Evolutionary conservation across 2,113 vertebrate species (phyloP).

Genomic region (Colistium nudipinnis): DNA sequence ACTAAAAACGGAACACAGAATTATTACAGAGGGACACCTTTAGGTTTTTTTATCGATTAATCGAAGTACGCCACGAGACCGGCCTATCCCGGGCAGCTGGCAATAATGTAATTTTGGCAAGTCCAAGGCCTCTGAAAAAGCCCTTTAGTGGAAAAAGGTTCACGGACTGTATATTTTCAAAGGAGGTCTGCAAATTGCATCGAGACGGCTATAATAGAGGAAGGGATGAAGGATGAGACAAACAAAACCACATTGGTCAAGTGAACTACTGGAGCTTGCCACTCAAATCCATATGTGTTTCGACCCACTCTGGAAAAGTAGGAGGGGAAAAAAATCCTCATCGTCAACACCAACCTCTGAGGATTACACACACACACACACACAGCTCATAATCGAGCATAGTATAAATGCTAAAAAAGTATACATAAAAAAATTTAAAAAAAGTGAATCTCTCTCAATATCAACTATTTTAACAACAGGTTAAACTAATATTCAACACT

Average conservation of each 20-base stretch:
- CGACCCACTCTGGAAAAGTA: slow-evolving; percentile 5
- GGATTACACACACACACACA: no score
- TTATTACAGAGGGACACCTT: neutral
- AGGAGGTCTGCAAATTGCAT: slow-evolving; percentile 59
- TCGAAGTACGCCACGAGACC: slow-evolving; percentile 5
- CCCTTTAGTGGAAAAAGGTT: slow-evolving; percentile 59
- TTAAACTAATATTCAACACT: neutral
- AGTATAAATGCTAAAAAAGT: no score
- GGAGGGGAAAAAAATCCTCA: slow-evolving; percentile 23
- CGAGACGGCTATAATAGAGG: slow-evolving; percentile 37
- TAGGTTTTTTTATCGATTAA: neutral
- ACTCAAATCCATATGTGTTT: slow-evolving; percentile 53
- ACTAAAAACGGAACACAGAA: neutral
- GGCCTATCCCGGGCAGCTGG: slow-evolving; percentile 2
- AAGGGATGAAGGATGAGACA: slow-evolving; percentile 55
- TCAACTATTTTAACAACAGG: neutral
- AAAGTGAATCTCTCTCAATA: no score
- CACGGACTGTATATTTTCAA: slow-evolving; percentile 44
- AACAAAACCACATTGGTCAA: slow-evolving; percentile 70
- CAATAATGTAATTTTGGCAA: slow-evolving; percentile 37
- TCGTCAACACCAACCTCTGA: slow-evolving; percentile 38
- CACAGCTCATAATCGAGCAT: neutral
- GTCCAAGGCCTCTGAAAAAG: slow-evolving; percentile 52
- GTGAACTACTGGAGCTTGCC: slow-evolving; percentile 36
- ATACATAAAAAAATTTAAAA: no score